A percentile compares a stretch with the other conserved stretches of the same genome.
phyloP scores from a whole-genome alignment of 2,113 vertebrate species.

The Rhodinocichla rosea region DNA sequence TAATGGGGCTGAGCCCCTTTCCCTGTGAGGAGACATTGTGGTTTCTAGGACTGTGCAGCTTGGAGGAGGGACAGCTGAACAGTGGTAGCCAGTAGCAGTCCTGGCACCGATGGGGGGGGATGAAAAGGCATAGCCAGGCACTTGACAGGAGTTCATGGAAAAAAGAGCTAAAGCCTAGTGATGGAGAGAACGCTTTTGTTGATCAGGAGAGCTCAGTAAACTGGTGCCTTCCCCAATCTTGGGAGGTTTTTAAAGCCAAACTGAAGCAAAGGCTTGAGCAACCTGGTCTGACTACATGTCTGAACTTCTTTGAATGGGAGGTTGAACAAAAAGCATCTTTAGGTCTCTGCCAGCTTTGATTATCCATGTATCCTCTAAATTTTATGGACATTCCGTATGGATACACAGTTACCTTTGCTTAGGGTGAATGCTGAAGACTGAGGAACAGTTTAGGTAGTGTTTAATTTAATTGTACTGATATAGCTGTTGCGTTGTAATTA shows the following conservation, averaged over 20 bases:
- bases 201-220: background rate
- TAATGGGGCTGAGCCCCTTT: background rate
- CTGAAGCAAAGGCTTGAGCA: background rate
- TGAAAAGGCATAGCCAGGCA: background rate
- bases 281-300: background rate
- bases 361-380: background rate
- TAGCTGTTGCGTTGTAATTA: background rate
- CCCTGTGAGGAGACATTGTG: background rate
- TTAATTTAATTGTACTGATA: background rate
- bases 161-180: background rate
- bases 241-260: background rate
- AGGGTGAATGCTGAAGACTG: background rate
- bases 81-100: background rate
- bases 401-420: background rate
- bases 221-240: background rate
- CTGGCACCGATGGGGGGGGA: accelerated
- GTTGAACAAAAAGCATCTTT: background rate
- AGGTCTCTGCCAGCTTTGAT: background rate
- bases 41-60: background rate
- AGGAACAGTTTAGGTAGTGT: background rate
- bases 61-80: background rate
- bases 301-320: background rate
- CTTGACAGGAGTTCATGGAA: background rate
- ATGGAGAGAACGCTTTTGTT: background rate
- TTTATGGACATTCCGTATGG: background rate